Base-by-base conservation (phyloP, 2,113 vertebrate genomes). In the Seriola quinqueradiata region DNA sequence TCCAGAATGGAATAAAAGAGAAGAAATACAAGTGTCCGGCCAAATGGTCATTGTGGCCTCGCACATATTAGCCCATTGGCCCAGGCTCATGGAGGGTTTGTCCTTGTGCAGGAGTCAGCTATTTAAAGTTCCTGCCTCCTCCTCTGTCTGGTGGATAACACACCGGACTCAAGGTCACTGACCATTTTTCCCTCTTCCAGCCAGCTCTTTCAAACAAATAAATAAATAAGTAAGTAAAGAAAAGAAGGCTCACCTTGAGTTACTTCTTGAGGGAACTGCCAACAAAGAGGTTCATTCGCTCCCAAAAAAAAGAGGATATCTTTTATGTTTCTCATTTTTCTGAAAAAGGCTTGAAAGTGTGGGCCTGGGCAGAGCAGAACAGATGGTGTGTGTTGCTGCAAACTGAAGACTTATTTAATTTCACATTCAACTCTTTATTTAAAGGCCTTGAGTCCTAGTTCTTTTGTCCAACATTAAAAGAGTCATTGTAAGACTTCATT, bases 101-200 rank as follows among this genome's bases (percentile, higher is more conserved):
- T 83, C 76, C 73, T 79, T 84, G 75, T 38, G 66, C 55, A 14
- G 40, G 34, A 36, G 63, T 70, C 48, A 10, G 71, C 64, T 84
- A 73, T 84, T 84, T 82, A 67, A 74, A 81, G 82, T 57, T 2
- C 11, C 25, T 54, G 34, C 50, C 42, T 40, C 59, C 46, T 73
- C 58, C 34, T 75, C 55, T 52, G 61, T 68, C 61, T 3, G 32
- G 13, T 34, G 58, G 21, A 58, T 34, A 25, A 77, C 59, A 42
- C 12, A 32, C 64, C 71, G 70, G 54, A 64, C 69, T 63, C 36
- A 73, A 69, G 72, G 83, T 83, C 61, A 54, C 48, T 46, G 87
- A 71, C 75, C 55, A 14, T 75, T 78, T 28, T 65, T 34, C 58
- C 11, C 34, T 16, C 46, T 48, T 54, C 64, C 34, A n/a, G 40